Conservation (phyloP, 2,888 invertebrate species). For the Meteorus cinctellus region DNA sequence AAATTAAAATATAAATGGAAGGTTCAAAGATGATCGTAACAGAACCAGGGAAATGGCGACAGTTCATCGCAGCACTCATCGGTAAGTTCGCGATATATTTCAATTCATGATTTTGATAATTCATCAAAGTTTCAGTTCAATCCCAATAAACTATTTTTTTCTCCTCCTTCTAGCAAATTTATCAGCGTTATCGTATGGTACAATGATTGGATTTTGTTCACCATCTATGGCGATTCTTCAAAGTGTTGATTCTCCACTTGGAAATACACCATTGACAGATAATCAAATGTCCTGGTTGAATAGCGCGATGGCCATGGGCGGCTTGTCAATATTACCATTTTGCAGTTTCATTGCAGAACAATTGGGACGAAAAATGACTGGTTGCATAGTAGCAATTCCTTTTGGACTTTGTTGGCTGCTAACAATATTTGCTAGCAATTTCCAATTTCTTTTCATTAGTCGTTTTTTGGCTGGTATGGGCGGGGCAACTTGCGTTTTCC, state of each 20-base stretch:
- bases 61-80: conserved; percentile 57
- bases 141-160: not conserved
- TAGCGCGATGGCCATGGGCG: conserved; percentile 76
- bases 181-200: conserved; percentile 67
- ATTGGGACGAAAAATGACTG: conserved; percentile 76
- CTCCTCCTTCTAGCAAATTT: conserved; percentile 24
- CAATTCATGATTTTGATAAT: not conserved
- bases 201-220: conserved; percentile 77
- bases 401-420: conserved; percentile 77
- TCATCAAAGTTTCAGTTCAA: not conserved
- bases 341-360: conserved; percentile 74
- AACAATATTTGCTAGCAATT: conserved; percentile 74
- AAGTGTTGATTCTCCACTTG: conserved; percentile 71
- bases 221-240: conserved; percentile 75
- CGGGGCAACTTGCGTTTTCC: conserved; percentile 76
- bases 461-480: conserved; percentile 78
- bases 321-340: conserved; percentile 74
- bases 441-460: conserved; percentile 74
- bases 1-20: conserved; percentile 49
- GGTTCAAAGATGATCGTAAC: conserved; percentile 38
- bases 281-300: conserved; percentile 76
- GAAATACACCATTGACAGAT: conserved; percentile 73
- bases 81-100: conserved; percentile 53
- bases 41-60: conserved; percentile 59
- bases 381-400: conserved; percentile 75